Base-by-base conservation (phyloP, 2,113 vertebrate species). In the Falcunculus frontatus region DNA sequence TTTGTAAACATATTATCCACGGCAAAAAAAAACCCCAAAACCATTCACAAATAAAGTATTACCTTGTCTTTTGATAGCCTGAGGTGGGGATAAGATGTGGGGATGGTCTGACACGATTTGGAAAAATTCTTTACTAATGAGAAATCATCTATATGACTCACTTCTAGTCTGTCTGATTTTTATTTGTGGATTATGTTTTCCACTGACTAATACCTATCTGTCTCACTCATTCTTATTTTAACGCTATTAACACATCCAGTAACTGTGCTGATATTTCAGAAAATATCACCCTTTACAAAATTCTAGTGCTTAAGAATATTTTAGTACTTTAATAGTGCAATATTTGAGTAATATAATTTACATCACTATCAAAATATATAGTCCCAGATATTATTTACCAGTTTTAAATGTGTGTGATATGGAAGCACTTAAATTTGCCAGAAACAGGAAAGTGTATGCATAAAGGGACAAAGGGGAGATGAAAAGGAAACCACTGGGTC, bases 141-240 rank as follows among this genome's bases (percentile, higher is more conserved):
- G 87, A 97, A 96, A 69, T 88, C 84, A 82, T 93, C 90, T 97
- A 25, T 69, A 73, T 97, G 96, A 97, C 30, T 97, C 64, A 89
- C 73, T 86, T 79, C 39, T 83, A 80, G 60, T 82, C 83, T 95
- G 87, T 62, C 92, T 84, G 91, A 95, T 89, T 96, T 97, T 96
- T 85, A 84, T 95, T 97, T 94, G 64, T 65, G 92, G 79, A 93
- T 96, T 75, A 27, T 69, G 35, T 76, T 97, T 96, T 74, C 80
- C 39, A 75, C 91, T 97, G 73, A 85, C 95, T 97, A 97, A 97
- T 94, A 94, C 68, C 65, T 96, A 76, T 94, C 77, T 30, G 22
- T 97, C 82, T 97, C 82, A 89, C 49, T 95, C 80, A 77, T 94
- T 96, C 70, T 90, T 76, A 42, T 64, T 91, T 79, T 86, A 39